These are phyloP conservation scores for Neoniphon sammara DNA, from an alignment of 2,797 vertebrate genomes.

Conservation along the genomic window DNA sequence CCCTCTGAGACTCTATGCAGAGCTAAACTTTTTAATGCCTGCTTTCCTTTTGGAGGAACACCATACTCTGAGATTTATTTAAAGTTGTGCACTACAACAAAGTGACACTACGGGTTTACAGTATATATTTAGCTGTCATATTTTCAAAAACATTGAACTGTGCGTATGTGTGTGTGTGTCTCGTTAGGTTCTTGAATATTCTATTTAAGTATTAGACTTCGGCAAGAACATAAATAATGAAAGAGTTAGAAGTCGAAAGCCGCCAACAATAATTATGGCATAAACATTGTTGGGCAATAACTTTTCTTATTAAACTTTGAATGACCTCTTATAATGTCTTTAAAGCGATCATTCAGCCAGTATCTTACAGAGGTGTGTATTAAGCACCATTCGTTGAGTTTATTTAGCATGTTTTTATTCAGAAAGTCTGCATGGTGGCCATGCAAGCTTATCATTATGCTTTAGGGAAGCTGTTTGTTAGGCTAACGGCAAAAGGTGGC, in stretches of 20 bases:
- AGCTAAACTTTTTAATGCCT: background rate
- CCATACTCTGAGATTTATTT: constrained; percentile 11
- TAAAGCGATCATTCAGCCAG: background rate
- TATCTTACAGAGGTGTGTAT: background rate
- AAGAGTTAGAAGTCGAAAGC: constrained; percentile 18
- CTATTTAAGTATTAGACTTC: background rate
- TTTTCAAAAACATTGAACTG: constrained; percentile 3
- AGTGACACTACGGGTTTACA: constrained; percentile 13
- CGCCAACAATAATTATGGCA: constrained; percentile 8
- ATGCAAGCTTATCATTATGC: constrained; percentile 15
- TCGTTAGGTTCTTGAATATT: constrained; percentile 31
- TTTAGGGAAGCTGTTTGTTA: constrained; percentile 21
- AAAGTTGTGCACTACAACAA: constrained; percentile 1
- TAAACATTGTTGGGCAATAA: constrained; percentile 15
- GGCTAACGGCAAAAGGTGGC: background rate
- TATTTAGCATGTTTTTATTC: background rate
- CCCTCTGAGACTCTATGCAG: background rate
- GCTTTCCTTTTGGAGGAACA: constrained; percentile 17
- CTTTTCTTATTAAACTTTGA: constrained; percentile 34
- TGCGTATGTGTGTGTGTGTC: background rate
- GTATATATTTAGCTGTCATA: constrained; percentile 38
- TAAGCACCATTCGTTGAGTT: background rate
- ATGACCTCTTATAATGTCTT: constrained; percentile 24
- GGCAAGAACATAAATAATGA: constrained; percentile 39
- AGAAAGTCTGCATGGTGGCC: constrained; percentile 5